A percentile compares a stretch with the other conserved stretches of the same genome.
Conservation (phyloP, 2,797 vertebrate genomes). For the Sebastes trivittatus region DNA sequence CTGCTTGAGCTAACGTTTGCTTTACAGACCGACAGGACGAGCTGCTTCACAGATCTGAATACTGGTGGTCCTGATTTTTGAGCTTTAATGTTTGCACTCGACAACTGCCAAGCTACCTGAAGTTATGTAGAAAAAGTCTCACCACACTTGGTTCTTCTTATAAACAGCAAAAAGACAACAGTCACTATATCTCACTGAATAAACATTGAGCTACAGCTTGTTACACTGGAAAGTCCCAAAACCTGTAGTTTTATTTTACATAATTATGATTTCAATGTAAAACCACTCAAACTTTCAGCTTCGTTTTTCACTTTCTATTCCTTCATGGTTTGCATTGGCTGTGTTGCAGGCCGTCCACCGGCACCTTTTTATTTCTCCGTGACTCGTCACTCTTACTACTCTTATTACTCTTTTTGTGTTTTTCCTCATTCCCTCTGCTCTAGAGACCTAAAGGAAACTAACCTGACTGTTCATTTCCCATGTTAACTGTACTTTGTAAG, state of each 20-base stretch:
- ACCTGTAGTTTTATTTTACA: neutral
- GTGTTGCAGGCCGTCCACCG: neutral
- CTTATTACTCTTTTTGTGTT: constrained; percentile 56
- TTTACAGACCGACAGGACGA: neutral
- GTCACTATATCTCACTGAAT: neutral
- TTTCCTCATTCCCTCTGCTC: constrained; percentile 82
- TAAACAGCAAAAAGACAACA: neutral
- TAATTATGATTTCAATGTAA: neutral
- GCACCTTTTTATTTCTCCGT: constrained; percentile 25
- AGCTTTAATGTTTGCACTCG: neutral
- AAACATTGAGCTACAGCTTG: neutral
- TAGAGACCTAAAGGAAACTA: constrained; percentile 97
- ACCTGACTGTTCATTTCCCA: constrained; percentile 89
- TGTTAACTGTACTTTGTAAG: constrained; percentile 95
- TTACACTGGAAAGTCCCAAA: neutral
- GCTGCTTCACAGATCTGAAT: neutral
- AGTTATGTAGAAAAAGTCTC: too few species aligned
- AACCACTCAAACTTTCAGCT: neutral
- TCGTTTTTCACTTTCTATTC: neutral
- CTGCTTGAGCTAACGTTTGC: too few species aligned
- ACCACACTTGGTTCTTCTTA: too few species aligned
- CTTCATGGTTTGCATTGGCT: neutral
- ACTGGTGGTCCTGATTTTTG: neutral
- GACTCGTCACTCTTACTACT: constrained; percentile 49
- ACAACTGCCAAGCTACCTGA: too few species aligned